phyloP scores from a whole-genome alignment of 2,888 invertebrate genomes.

The Cheilosia urbana region DNA sequence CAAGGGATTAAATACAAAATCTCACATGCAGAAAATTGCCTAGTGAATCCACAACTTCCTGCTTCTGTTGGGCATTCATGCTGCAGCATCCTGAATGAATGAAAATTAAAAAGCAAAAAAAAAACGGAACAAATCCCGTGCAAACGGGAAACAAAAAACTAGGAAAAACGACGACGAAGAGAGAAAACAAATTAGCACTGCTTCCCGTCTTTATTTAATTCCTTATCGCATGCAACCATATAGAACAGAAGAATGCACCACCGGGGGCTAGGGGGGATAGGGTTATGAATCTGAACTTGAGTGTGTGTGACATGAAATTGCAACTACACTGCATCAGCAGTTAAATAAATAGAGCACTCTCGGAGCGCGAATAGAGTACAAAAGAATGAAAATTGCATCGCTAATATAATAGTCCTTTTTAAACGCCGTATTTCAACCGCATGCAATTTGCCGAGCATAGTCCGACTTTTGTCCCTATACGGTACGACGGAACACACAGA shows the following conservation, averaged over 20 bases:
- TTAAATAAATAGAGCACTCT: constrained; percentile 63
- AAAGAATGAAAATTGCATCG: constrained; percentile 62
- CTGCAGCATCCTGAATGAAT: constrained; percentile 61
- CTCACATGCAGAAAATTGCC: constrained; percentile 73
- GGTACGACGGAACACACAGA: constrained; percentile 20
- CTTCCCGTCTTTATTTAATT: constrained; percentile 70
- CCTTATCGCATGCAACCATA: constrained; percentile 22
- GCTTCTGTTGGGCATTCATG: background rate
- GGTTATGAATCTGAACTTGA: background rate
- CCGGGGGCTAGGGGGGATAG: background rate
- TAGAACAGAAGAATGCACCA: background rate
- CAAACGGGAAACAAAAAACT: constrained; percentile 47
- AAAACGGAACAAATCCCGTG: constrained; percentile 47
- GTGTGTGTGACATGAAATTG: constrained; percentile 40
- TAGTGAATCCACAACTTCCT: constrained; percentile 56
- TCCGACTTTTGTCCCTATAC: constrained; percentile 14
- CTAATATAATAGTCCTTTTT: constrained; percentile 50
- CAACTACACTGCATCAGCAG: constrained; percentile 64
- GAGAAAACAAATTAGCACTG: constrained; percentile 74
- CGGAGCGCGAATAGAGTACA: constrained; percentile 48
- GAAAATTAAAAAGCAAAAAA: constrained; percentile 31
- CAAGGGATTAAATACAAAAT: constrained; percentile 55
- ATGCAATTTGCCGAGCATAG: constrained; percentile 28
- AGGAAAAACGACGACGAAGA: constrained; percentile 25
- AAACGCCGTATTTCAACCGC: constrained; percentile 26